Evolutionary conservation across 2,888 invertebrate genomes (phyloP), one percentile per base, ranked within the genome.

Genomic region (Callyntrura guangdongensis): DNA sequence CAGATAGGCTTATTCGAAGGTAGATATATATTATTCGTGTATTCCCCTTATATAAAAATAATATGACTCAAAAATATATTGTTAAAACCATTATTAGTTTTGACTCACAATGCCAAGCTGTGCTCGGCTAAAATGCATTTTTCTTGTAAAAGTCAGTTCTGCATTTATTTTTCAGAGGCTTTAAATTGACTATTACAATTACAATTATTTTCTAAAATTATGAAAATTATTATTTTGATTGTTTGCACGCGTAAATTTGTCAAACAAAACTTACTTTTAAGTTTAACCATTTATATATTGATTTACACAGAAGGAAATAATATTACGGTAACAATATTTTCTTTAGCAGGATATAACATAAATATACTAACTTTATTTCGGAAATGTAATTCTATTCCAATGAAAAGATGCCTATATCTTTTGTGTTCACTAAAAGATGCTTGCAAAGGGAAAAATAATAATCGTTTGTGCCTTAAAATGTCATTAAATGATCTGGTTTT

Each of bases 381-480:
- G 45, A 4, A 25, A 8, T 64, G 11, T 64, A 36, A 36, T 36
- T 36, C 6, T 36, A 36, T 25, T 64, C 11, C 64, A 11, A 47
- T 36, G 47, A 72, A 72, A 45, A 45, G 14, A 36, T 69, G 27
- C 36, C 6, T 67, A 1, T 27, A 45, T 12, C 17, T 72, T 72
- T 82, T 82, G 81, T 82, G 59, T 82, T 82, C 81, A 82, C 79
- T 20, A 56, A 59, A 61, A 56, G 61, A 36, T 59, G 61, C 61
- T 82, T 25, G 61, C 5, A 59, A 82, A 27, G 25, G 79, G 14
- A 17, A 53, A 85, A 85, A 74, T 59, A 83, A 83, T 64, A 59
- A 86, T 86, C 72, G 36, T 53, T 86, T 86, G 86, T 86, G 86
- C 86, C 86, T 86, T 86, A 86, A 86, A 72, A 12, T 74, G 86